These are phyloP conservation scores for Plagodis pulveraria DNA, from an alignment of 2,888 invertebrate genomes.

Conservation along the genomic window DNA sequence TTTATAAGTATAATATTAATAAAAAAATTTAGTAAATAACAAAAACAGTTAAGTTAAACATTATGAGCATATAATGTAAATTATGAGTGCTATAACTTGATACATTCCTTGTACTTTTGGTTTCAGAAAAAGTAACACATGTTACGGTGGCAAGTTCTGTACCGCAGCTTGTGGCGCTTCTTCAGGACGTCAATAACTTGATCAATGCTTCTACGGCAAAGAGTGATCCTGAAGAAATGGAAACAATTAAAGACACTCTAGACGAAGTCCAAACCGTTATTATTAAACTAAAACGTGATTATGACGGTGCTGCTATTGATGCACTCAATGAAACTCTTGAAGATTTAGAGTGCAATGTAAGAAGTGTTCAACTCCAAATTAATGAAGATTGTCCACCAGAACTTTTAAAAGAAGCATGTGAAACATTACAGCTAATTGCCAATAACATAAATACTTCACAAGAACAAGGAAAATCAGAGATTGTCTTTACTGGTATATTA, in stretches of 20 bases:
- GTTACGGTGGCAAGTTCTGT: slow-evolving; percentile 51
- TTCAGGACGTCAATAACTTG: slow-evolving; percentile 63
- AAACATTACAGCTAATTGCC: slow-evolving; percentile 67
- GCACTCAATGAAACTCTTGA: slow-evolving; percentile 78
- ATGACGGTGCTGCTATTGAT: slow-evolving; percentile 64
- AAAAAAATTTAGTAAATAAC: no score
- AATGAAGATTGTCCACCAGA: slow-evolving; percentile 71
- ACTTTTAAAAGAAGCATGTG: slow-evolving; percentile 71
- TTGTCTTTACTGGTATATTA: slow-evolving; percentile 42
- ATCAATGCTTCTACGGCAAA: slow-evolving; percentile 48
- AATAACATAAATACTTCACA: slow-evolving; percentile 62
- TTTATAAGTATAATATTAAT: no score
- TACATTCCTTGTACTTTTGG: slow-evolving; percentile 3
- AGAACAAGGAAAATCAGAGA: slow-evolving; percentile 39
- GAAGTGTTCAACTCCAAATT: slow-evolving; percentile 77
- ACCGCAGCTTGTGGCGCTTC: slow-evolving; percentile 55
- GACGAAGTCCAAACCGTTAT: slow-evolving; percentile 79
- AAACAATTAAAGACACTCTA: slow-evolving; percentile 63
- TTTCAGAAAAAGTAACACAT: slow-evolving; percentile 44
- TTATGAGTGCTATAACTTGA: not conserved
- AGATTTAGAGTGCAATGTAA: slow-evolving; percentile 81
- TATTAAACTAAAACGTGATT: slow-evolving; percentile 73
- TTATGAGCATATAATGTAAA: not conserved
- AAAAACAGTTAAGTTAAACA: no score
- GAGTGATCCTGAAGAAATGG: slow-evolving; percentile 52